Conservation (phyloP, 2,797 vertebrate species). For the Threskiornis aethiopicus region DNA sequence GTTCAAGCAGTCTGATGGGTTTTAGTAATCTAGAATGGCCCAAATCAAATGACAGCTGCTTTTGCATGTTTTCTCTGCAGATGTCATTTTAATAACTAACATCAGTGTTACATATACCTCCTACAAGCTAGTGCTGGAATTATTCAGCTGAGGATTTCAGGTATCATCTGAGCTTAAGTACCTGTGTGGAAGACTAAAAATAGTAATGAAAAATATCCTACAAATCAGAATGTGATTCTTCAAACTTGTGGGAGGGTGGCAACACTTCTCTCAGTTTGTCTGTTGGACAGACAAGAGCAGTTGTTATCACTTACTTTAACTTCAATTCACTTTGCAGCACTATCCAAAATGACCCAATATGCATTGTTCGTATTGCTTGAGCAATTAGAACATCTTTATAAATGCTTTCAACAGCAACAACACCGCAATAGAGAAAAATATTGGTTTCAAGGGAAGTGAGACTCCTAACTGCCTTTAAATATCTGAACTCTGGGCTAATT, state of each 20-base stretch:
- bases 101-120: not conserved
- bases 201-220: not conserved
- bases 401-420: not conserved
- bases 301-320: not conserved
- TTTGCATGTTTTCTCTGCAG: not conserved
- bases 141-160: not conserved
- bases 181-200: not conserved
- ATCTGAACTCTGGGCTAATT: not conserved
- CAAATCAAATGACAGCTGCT: not conserved
- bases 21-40: not conserved
- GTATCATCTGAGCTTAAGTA: not conserved
- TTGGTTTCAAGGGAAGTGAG: not conserved
- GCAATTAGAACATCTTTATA: not conserved
- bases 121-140: not conserved
- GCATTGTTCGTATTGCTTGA: not conserved
- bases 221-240: not conserved
- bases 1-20: not conserved
- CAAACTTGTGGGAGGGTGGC: not conserved
- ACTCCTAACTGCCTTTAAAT: not conserved
- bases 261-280: not conserved
- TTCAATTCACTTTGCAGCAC: not conserved
- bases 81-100: slow-evolving; percentile 8
- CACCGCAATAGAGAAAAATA: not conserved
- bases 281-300: not conserved
- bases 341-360: not conserved